Evolutionary conservation across 2,888 invertebrate species (phyloP).

Genomic region (Ligdia adustata): DNA sequence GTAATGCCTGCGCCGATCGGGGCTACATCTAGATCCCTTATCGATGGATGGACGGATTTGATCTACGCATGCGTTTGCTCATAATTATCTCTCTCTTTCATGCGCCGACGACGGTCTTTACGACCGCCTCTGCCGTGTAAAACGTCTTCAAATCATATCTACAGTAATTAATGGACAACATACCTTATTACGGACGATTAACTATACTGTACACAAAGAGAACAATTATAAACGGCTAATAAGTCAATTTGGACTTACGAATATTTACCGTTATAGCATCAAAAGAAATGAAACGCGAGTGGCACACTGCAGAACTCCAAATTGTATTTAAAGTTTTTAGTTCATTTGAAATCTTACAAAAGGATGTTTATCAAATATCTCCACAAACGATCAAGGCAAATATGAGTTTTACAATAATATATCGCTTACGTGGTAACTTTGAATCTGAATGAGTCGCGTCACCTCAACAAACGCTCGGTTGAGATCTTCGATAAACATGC

Average conservation of each 20-base stretch:
- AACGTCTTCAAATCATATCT: constrained; percentile 66
- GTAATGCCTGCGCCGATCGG: constrained; percentile 55
- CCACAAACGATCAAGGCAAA: constrained; percentile 40
- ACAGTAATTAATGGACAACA: constrained; percentile 74
- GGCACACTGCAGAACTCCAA: constrained; percentile 35
- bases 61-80: constrained; percentile 79
- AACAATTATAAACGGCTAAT: constrained; percentile 46
- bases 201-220: constrained; percentile 55
- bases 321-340: constrained; percentile 6
- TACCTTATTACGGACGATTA: constrained; percentile 69
- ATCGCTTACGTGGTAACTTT: constrained; percentile 16
- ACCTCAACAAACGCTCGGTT: constrained; percentile 39
- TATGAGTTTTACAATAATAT: constrained; percentile 25
- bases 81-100: constrained; percentile 81
- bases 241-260: constrained; percentile 41
- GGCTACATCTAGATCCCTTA: constrained; percentile 66
- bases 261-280: constrained; percentile 38
- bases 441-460: constrained; percentile 22
- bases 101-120: constrained; percentile 77
- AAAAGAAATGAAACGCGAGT: constrained; percentile 30
- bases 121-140: constrained; percentile 71
- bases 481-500: constrained; percentile 46
- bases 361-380: constrained; percentile 27
- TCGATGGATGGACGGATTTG: constrained; percentile 79
- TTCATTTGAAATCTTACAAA: constrained; percentile 3